A percentile compares a stretch with the other conserved stretches of the same genome.
These are phyloP conservation scores for Eurytemora carolleeae DNA, from an alignment of 1,140 invertebrate species.

Conservation along the genomic window DNA sequence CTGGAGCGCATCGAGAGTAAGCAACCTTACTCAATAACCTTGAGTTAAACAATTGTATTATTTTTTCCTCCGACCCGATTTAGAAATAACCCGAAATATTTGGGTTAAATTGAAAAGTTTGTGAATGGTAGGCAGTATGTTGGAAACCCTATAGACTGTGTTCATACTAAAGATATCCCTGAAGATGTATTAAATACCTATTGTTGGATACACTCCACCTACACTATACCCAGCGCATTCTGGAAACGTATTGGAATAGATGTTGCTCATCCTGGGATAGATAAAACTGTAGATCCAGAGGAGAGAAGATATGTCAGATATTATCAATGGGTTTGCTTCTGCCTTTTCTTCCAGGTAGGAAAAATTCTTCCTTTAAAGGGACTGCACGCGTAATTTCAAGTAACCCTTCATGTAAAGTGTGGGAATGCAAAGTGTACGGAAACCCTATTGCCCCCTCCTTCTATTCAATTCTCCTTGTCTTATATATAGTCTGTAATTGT, in stretches of 20 bases:
- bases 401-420: too few species aligned
- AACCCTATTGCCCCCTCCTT: too few species aligned
- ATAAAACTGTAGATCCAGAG: conserved; percentile 21
- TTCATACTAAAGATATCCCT: conserved; percentile 70
- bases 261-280: conserved; percentile 24
- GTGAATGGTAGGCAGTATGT: conserved; percentile 74
- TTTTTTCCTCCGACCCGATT: too few species aligned
- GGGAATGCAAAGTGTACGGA: too few species aligned
- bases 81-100: too few species aligned
- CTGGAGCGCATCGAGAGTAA: too few species aligned
- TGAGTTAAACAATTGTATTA: too few species aligned
- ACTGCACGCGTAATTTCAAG: too few species aligned
- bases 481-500: too few species aligned
- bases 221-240: conserved; percentile 52
- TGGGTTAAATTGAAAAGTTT: too few species aligned
- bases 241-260: conserved; percentile 24
- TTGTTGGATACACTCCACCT: conserved; percentile 90
- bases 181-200: conserved; percentile 73
- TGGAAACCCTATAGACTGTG: conserved; percentile 78
- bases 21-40: too few species aligned
- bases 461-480: too few species aligned
- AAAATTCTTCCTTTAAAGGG: background rate
- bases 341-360: conserved; percentile 76
- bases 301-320: conserved; percentile 38
- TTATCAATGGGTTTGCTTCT: conserved; percentile 91